These are phyloP conservation scores for Phylloscopus trochiloides DNA, from an alignment of 2,113 vertebrate genomes.

Conservation along the genomic window DNA sequence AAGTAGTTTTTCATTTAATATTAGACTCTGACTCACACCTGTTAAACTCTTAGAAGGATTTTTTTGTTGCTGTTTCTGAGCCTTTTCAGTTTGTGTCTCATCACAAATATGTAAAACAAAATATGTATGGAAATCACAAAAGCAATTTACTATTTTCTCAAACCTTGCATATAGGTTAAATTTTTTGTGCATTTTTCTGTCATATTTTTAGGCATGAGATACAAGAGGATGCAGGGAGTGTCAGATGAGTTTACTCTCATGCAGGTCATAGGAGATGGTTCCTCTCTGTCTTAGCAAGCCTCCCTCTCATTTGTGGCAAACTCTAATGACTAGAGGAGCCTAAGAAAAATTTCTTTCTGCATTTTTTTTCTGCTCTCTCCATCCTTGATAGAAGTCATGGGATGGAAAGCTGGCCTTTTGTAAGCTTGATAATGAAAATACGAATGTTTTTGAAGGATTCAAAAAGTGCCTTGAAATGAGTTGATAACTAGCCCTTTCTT, in stretches of 20 bases:
- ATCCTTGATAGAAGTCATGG: not conserved
- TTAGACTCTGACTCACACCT: not conserved
- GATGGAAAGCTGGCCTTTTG: not conserved
- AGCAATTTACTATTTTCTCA: not conserved
- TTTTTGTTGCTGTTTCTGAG: not conserved
- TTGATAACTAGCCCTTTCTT: not conserved
- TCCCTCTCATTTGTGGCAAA: not conserved
- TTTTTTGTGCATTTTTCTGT: not conserved
- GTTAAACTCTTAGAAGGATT: not conserved
- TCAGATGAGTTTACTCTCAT: not conserved
- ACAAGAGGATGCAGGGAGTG: not conserved
- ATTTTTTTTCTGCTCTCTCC: not conserved
- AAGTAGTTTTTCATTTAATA: not conserved
- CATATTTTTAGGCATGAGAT: not conserved
- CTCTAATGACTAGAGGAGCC: not conserved
- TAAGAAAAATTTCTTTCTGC: not conserved
- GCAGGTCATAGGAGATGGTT: not conserved
- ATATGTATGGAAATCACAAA: not conserved
- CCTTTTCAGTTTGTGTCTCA: not conserved
- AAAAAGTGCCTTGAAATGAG: not conserved
- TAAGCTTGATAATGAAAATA: not conserved
- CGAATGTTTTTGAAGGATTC: not conserved
- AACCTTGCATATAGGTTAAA: not conserved
- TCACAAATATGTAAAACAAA: not conserved
- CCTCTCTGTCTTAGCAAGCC: not conserved